Conservation (phyloP, 2,888 invertebrate genomes). For the Macrophya alboannulata region DNA sequence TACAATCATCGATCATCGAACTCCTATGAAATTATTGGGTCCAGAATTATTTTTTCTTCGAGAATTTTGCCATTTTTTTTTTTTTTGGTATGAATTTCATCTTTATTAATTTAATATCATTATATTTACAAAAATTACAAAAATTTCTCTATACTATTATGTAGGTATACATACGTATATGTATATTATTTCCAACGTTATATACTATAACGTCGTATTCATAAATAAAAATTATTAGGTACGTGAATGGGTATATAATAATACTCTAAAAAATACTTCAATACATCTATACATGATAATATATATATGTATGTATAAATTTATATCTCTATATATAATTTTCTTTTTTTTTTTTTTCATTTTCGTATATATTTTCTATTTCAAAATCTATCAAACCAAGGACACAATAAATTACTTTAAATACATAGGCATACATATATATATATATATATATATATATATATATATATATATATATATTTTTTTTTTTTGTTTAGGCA, state of each 20-base stretch:
- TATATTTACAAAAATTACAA: slow-evolving; percentile 57
- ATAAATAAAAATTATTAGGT: slow-evolving; percentile 57
- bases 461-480: background rate
- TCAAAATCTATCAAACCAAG: slow-evolving; percentile 16
- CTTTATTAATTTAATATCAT: slow-evolving; percentile 47
- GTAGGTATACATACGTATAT: slow-evolving; percentile 13
- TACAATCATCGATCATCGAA: slow-evolving; percentile 2
- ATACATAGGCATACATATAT: too few relatives aligned
- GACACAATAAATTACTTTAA: slow-evolving; percentile 27
- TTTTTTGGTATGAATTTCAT: slow-evolving; percentile 39
- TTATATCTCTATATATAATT: background rate
- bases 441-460: background rate
- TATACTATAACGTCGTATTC: background rate
- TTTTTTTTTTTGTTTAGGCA: slow-evolving; percentile 23
- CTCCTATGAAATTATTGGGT: background rate
- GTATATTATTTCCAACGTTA: slow-evolving; percentile 9
- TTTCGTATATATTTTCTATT: background rate
- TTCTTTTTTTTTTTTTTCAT: background rate
- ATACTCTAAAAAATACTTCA: slow-evolving; percentile 42
- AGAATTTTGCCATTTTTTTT: background rate
- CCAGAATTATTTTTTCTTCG: background rate
- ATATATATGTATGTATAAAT: background rate
- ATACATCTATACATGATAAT: background rate
- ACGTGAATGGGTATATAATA: slow-evolving; percentile 17
- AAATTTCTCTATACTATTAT: slow-evolving; percentile 42